A percentile compares a stretch with the other conserved stretches of the same genome.
Conservation (phyloP, 2,113 vertebrate species). For the Thomomys bottae region DNA sequence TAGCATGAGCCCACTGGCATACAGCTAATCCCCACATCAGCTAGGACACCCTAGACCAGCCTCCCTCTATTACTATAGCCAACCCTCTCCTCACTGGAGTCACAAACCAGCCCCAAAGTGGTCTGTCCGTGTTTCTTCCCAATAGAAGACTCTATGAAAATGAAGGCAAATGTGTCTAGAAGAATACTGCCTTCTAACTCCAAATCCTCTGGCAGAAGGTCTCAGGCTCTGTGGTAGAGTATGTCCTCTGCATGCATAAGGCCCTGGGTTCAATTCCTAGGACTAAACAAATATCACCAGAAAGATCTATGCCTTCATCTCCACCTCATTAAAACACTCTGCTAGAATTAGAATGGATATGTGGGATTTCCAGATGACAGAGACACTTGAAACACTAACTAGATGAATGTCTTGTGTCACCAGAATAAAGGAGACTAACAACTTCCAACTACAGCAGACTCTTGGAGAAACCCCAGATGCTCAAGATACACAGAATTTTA, state of each 20-base stretch:
- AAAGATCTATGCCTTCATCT: neutral
- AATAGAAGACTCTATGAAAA: neutral
- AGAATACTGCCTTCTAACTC: neutral
- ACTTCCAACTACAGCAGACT: neutral
- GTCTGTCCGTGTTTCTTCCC: neutral
- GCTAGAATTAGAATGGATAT: neutral
- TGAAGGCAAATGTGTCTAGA: neutral
- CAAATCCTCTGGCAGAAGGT: neutral
- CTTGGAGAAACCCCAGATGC: too few species aligned
- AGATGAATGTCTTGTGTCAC: neutral
- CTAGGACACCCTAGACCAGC: neutral
- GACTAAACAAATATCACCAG: neutral
- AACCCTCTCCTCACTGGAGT: neutral
- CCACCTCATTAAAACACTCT: neutral
- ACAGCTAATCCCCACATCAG: neutral
- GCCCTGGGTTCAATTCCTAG: neutral
- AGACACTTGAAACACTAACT: slow-evolving; percentile 14
- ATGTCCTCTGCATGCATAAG: neutral
- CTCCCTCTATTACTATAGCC: neutral
- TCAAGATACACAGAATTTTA: too few species aligned
- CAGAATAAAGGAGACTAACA: slow-evolving; percentile 22
- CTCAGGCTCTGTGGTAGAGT: neutral
- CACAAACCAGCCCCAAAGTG: neutral
- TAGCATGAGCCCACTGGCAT: neutral
- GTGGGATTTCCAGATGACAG: neutral